Evolutionary conservation across 2,888 invertebrate species (phyloP).

Genomic region (Branchipolynoe longqiensis): DNA sequence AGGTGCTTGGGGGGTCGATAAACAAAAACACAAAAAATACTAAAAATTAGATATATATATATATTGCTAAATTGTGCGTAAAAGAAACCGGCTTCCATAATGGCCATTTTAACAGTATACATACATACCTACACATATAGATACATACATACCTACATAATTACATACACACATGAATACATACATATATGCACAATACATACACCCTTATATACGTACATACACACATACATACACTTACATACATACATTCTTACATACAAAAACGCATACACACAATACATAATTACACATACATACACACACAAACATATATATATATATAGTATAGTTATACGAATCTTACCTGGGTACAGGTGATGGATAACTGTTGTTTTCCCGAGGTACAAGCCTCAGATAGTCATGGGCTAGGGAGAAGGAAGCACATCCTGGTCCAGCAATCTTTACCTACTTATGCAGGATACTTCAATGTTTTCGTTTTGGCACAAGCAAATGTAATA

Average conservation of each 20-base stretch:
- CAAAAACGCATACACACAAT: background rate
- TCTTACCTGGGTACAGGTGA: too few relatives aligned
- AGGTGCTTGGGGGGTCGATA: background rate
- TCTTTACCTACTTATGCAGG: too few relatives aligned
- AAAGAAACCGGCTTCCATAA: background rate
- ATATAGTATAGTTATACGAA: too few relatives aligned
- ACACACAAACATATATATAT: background rate
- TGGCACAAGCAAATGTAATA: too few relatives aligned
- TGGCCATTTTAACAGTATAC: background rate
- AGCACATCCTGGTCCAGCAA: too few relatives aligned
- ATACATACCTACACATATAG: slow-evolving; percentile 53
- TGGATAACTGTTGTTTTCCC: too few relatives aligned
- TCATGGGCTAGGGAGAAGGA: too few relatives aligned
- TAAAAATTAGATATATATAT: background rate
- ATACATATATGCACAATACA: background rate
- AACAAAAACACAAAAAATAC: too few relatives aligned
- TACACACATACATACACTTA: slow-evolving; percentile 23
- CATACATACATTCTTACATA: background rate
- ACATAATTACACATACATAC: background rate
- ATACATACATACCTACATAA: slow-evolving; percentile 53
- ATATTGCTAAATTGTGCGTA: background rate
- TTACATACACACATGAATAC: slow-evolving; percentile 27
- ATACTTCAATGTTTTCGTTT: too few relatives aligned
- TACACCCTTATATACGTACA: background rate
- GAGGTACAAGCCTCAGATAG: too few relatives aligned